Evolutionary conservation across 2,888 invertebrate species (phyloP).

Genomic region (Portevinia maculata): DNA sequence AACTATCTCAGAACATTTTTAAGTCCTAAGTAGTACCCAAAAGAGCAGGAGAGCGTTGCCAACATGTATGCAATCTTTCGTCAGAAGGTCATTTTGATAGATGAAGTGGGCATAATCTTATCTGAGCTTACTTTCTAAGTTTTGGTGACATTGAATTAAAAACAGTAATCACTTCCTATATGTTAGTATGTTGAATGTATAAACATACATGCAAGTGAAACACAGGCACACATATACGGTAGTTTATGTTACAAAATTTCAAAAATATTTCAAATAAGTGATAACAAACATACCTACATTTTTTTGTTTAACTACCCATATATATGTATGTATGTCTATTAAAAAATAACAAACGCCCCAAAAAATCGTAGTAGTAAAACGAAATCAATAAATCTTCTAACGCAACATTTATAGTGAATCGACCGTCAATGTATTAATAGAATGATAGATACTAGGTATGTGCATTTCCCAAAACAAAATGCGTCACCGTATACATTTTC

Average conservation of each 20-base stretch:
- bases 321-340: too few relatives aligned
- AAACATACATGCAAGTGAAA: background rate
- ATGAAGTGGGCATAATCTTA: too few relatives aligned
- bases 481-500: constrained; percentile 45
- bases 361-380: constrained; percentile 1
- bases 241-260: constrained; percentile 4
- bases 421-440: constrained; percentile 37
- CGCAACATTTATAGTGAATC: constrained; percentile 33
- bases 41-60: too few relatives aligned
- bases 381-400: constrained; percentile 9
- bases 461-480: constrained; percentile 64
- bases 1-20: too few relatives aligned
- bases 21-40: too few relatives aligned
- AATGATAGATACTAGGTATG: constrained; percentile 31
- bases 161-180: constrained; percentile 23
- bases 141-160: constrained; percentile 19
- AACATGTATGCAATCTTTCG: too few relatives aligned
- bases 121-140: too few relatives aligned
- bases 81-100: too few relatives aligned
- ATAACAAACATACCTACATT: constrained; percentile 15
- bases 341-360: background rate
- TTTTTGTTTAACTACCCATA: background rate
- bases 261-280: constrained; percentile 12
- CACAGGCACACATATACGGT: too few relatives aligned
- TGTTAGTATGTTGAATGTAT: background rate